phyloP scores from a whole-genome alignment of 2,888 invertebrate species.

The Candidula unifasciata region DNA sequence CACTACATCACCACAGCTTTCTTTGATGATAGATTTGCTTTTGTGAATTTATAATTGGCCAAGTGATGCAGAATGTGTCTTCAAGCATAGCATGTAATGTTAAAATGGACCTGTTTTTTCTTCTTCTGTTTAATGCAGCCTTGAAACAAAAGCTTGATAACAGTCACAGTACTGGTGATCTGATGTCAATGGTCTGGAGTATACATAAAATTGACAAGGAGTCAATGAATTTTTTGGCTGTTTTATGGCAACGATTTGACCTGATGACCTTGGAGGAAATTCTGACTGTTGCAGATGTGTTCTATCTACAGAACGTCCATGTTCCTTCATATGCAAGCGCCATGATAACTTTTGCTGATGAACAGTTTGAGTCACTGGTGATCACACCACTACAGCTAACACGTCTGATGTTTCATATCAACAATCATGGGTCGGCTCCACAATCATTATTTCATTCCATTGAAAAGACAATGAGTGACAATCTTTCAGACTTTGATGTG shows the following conservation, averaged over 20 bases:
- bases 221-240: conserved; percentile 32
- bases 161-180: conserved; percentile 1
- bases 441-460: background rate
- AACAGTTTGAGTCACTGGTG: conserved; percentile 29
- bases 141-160: background rate
- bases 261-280: conserved; percentile 44
- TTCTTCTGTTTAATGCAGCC: background rate
- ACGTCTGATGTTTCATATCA: conserved; percentile 42
- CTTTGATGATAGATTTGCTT: too few relatives aligned
- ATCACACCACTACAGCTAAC: conserved; percentile 39
- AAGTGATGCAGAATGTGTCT: too few relatives aligned
- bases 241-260: conserved; percentile 39
- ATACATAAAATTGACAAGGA: conserved; percentile 1
- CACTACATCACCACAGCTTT: too few relatives aligned
- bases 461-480: conserved; percentile 34
- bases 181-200: conserved; percentile 27
- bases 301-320: conserved; percentile 7
- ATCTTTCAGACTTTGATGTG: conserved; percentile 18
- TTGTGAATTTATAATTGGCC: too few relatives aligned
- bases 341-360: conserved; percentile 27
- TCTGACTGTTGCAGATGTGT: conserved; percentile 39
- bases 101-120: background rate
- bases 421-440: conserved; percentile 19
- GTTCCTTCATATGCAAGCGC: conserved; percentile 19
- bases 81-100: too few relatives aligned